Percentiles rank a stretch among this genome's conserved stretches.
Conservation (phyloP, 2,113 vertebrate genomes). For the Neopipo cinnamomea region DNA sequence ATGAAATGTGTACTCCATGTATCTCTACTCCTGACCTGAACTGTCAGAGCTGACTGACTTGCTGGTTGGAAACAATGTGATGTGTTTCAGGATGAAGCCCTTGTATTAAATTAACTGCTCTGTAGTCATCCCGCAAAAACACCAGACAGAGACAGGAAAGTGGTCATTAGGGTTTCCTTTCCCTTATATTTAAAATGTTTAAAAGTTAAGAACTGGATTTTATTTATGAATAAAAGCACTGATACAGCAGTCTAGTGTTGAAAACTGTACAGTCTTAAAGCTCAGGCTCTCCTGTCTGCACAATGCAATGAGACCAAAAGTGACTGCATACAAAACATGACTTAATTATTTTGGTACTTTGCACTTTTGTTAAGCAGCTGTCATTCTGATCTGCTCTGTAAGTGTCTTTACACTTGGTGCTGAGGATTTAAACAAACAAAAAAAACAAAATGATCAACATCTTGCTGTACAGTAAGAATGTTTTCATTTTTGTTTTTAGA, state of each 20-base stretch:
- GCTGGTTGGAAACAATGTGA: not conserved
- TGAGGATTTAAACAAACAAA: not conserved
- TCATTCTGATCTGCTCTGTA: not conserved
- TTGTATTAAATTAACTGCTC: not conserved
- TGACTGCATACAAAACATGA: not conserved
- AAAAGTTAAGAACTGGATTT: not conserved
- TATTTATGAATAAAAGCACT: not conserved
- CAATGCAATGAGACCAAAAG: not conserved
- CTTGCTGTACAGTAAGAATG: not conserved
- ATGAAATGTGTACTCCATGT: not conserved
- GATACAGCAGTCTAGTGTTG: not conserved
- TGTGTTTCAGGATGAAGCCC: not conserved
- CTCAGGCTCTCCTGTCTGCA: not conserved
- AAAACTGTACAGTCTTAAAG: not conserved
- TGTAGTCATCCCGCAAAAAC: not conserved
- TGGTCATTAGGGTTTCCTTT: not conserved
- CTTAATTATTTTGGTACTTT: not conserved
- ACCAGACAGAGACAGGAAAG: not conserved
- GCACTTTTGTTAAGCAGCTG: not conserved
- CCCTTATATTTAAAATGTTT: not conserved
- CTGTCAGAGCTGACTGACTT: not conserved
- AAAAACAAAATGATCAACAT: not conserved
- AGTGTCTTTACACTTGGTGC: not conserved
- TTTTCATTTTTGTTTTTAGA: slow-evolving; percentile 65
- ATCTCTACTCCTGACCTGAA: not conserved